These are phyloP conservation scores for Austrofundulus limnaeus DNA, from an alignment of 2,113 vertebrate species.

Conservation along the genomic window DNA sequence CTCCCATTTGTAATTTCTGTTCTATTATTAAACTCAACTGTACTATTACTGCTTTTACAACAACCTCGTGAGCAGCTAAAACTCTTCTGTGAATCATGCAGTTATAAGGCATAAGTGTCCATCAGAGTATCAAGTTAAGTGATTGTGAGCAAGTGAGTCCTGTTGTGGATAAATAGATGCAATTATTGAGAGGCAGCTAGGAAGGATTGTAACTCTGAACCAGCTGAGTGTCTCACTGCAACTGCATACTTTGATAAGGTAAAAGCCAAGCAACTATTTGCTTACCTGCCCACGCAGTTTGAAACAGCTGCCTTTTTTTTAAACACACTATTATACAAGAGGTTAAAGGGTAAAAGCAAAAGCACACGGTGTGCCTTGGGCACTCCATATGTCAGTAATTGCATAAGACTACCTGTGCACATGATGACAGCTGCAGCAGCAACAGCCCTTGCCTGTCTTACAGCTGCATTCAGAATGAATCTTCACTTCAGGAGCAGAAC, in stretches of 20 bases:
- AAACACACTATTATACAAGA: conserved; percentile 55
- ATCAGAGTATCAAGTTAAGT: not conserved
- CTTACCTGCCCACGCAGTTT: conserved; percentile 44
- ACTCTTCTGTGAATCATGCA: not conserved
- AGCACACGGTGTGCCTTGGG: conserved; percentile 38
- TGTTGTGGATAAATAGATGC: not conserved
- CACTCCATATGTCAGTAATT: conserved; percentile 50
- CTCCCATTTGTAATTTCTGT: no score
- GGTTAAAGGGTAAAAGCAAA: conserved; percentile 62
- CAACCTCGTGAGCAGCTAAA: not conserved
- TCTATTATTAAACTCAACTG: no score
- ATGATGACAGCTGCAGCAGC: conserved; percentile 24
- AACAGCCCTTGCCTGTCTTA: conserved; percentile 1
- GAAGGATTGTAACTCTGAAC: not conserved
- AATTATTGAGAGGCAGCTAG: not conserved
- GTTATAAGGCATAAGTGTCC: no score
- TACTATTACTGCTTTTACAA: not conserved
- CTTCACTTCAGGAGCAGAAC: conserved; percentile 11
- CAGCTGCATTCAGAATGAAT: conserved; percentile 30
- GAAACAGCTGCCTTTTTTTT: conserved; percentile 47
- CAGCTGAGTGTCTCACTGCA: not conserved
- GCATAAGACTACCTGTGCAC: conserved; percentile 62
- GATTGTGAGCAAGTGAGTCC: not conserved
- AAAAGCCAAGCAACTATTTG: conserved; percentile 51
- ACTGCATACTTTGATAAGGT: not conserved